Evolutionary conservation across 1,140 invertebrate species (phyloP).

Genomic region (Solen grandis): DNA sequence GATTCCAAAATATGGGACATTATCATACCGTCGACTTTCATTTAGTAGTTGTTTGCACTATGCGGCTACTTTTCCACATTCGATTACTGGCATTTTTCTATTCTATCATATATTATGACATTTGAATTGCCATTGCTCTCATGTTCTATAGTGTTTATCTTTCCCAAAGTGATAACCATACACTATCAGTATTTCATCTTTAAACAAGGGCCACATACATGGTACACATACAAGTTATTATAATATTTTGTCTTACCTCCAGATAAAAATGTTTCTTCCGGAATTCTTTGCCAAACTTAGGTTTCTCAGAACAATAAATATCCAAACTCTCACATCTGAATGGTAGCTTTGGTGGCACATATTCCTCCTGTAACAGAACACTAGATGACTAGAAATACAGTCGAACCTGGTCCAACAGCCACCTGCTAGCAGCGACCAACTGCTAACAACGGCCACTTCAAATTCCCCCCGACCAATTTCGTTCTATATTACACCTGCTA

Average conservation of each 20-base stretch:
- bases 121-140: neutral
- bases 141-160: neutral
- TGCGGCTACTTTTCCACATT: neutral
- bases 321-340: constrained; percentile 58
- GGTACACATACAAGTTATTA: neutral
- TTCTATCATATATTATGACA: neutral
- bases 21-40: too few relatives aligned
- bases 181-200: neutral
- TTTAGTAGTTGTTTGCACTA: too few relatives aligned
- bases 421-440: too few relatives aligned
- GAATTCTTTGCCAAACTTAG: constrained; percentile 65
- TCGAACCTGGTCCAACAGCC: too few relatives aligned
- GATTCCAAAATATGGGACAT: too few relatives aligned
- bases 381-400: too few relatives aligned
- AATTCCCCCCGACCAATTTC: too few relatives aligned
- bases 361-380: constrained; percentile 65
- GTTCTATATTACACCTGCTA: too few relatives aligned
- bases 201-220: neutral
- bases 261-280: constrained; percentile 71
- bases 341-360: constrained; percentile 66
- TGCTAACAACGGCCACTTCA: too few relatives aligned
- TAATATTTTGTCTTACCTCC: constrained; percentile 49
- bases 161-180: neutral
- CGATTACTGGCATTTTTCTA: neutral
- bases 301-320: constrained; percentile 32